Evolutionary conservation across 2,888 invertebrate species (phyloP).

Genomic region (Eledona agricola): DNA sequence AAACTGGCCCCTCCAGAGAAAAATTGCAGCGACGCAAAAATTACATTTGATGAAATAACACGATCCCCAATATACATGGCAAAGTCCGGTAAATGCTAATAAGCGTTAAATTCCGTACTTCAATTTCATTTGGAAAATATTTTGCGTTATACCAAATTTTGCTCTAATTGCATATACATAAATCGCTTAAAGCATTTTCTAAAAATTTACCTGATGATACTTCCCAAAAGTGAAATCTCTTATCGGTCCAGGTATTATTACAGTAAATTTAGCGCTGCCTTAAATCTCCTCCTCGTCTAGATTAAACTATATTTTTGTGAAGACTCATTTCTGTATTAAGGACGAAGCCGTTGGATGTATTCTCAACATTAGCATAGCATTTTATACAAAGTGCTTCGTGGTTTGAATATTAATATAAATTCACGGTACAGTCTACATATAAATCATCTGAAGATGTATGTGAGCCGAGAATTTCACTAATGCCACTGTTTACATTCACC

Average conservation of each 20-base stretch:
- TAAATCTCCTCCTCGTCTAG: constrained; percentile 46
- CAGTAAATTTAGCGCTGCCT: constrained; percentile 50
- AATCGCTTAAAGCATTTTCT: too few species aligned
- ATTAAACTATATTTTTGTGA: constrained; percentile 47
- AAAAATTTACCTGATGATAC: too few species aligned
- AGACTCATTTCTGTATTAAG: constrained; percentile 39
- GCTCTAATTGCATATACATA: too few species aligned
- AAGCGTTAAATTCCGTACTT: too few species aligned
- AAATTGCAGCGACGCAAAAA: too few species aligned
- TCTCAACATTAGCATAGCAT: constrained; percentile 57
- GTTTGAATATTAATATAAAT: constrained; percentile 57
- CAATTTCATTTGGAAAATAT: too few species aligned
- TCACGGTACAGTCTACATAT: constrained; percentile 47
- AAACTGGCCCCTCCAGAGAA: too few species aligned
- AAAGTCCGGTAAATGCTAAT: too few species aligned
- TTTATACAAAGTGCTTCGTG: constrained; percentile 57
- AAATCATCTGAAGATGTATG: constrained; percentile 49
- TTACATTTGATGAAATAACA: too few species aligned
- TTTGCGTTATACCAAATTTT: too few species aligned
- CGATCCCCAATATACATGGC: too few species aligned
- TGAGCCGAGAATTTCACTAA: constrained; percentile 44
- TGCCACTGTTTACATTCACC: constrained; percentile 47
- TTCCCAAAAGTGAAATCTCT: constrained; percentile 35
- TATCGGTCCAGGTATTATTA: constrained; percentile 47
- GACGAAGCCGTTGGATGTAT: constrained; percentile 44